Base-by-base conservation (phyloP, 2,113 vertebrate species). In the Nyctibius bracteatus region DNA sequence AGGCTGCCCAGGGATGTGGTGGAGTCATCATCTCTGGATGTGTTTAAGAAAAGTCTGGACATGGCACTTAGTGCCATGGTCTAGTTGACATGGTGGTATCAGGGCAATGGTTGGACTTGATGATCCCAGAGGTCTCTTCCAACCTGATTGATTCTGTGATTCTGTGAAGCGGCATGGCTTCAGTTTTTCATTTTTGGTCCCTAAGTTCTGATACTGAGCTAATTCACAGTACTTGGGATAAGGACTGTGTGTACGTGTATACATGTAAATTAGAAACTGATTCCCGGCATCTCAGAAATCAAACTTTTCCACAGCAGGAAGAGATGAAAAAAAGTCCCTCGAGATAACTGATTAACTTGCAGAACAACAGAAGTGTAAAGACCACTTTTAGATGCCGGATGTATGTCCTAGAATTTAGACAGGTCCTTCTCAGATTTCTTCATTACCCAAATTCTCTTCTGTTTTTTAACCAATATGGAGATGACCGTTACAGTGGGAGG, bases 201-300 rank as follows among this genome's bases (percentile, higher is more conserved):
- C 2, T 59, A 41, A 65, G 2, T 51, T 86, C 9, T 39, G 63
- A 17, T 57, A 30, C 12, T 30, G 31, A 84, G 20, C 14, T 46
- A 3, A 43, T 47, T 73, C 9, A 19, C 0, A 0, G 12, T 58
- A 8, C 63, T 67, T 72, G 25, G 17, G 17, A 28, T 24, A 55
- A 68, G 9, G 33, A 51, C 7, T 67, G 12, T 24, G 5, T 35
- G 30, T 47, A 58, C 16, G 16, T 12, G 8, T 59, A 28, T 2
- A 0, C 55, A 14, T 46, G 51, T 43, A 52, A 66, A 28, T n/a
- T 25, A 58, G 46, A 61, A 82, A 86, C 10, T 28, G 41, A 74
- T 80, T 80, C 27, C 33, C 10, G 5, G 7, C 11, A 11, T 57
- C 35, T 79, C 22, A 47, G 24, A 75, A 96, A 51, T 9, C 28